Base-by-base conservation (phyloP, 2,888 invertebrate genomes). In the Hyppa rectilinea region DNA sequence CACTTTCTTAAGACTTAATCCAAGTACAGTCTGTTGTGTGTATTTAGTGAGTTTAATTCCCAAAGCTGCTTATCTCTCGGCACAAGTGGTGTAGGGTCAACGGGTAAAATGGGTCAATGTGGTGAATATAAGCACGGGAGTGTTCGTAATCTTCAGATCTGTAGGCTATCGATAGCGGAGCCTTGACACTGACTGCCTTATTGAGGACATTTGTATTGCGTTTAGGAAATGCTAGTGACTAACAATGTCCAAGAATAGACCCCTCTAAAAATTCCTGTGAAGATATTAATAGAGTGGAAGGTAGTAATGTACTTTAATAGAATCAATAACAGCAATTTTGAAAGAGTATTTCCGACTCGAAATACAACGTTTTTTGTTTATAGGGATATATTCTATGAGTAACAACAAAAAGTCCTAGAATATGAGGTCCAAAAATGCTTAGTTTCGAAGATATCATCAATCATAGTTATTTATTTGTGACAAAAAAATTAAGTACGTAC, bases 11-110 rank as follows among this genome's bases (percentile, higher is more conserved):
- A 64, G 50, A 58, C 58, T 53, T 17, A 70, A 26, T 26, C 36
- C 29, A 59, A 45, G 4, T 26, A 64, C 17, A 53, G 49, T 59
- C 75, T 63, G 50, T 74, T 56, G 20, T 61, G 20, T 64, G 53
- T 74, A 65, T 78, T 74, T 59, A 59, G 55, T 20, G 55, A 74
- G 64, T 78, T 80, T 63, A 82, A 74, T 78, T 56, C 26, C n/a
- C 38, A 65, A 80, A 80, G 79, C 74, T 50, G 26, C 75, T 82
- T 80, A 80, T 80, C 82, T 65, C 55, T 40, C 12, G 52, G 34
- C 47, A 38, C 79, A 71, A 77, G 68, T 55, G 50, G 71, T 55
- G 71, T 56, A 68, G 71, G 68, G 81, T 81, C 72, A 77, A 58
- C 36, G 56, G 47, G 60, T 66, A 50, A 70, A 78, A 74, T 74